These are phyloP conservation scores for Habropoda laboriosa DNA, from an alignment of 1,140 invertebrate species.

Conservation along the genomic window DNA sequence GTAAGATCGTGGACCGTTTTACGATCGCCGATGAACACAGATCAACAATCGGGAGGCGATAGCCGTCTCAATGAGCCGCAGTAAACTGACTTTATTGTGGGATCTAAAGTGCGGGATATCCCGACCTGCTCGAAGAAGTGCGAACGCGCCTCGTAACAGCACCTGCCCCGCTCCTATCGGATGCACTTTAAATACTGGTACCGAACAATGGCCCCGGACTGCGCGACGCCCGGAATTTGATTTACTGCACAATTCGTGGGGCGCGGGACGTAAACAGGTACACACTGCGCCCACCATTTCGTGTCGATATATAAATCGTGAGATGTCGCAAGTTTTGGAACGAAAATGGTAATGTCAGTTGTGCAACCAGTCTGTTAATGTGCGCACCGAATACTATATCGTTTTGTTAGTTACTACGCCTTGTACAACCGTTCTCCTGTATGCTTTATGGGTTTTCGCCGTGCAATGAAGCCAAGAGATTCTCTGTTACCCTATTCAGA, in stretches of 20 bases:
- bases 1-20: slow-evolving; percentile 58
- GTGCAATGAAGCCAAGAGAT: not conserved
- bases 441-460: slow-evolving; percentile 19
- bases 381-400: not conserved
- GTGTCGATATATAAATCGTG: slow-evolving; percentile 58
- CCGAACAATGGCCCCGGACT: slow-evolving; percentile 53
- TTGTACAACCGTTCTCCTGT: not conserved
- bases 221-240: slow-evolving; percentile 58
- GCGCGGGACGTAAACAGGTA: slow-evolving; percentile 60
- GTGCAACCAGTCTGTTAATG: slow-evolving; percentile 32
- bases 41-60: slow-evolving; percentile 71
- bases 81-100: slow-evolving; percentile 64
- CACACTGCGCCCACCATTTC: slow-evolving; percentile 1
- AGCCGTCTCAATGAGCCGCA: slow-evolving; percentile 62
- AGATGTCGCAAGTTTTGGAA: slow-evolving; percentile 59
- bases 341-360: slow-evolving; percentile 56
- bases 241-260: slow-evolving; percentile 51
- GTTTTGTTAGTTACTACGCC: not conserved
- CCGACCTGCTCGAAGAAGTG: slow-evolving; percentile 43
- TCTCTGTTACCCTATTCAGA: not conserved
- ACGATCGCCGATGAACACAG: slow-evolving; percentile 66
- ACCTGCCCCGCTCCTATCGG: slow-evolving; percentile 47
- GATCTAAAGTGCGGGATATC: slow-evolving; percentile 37
- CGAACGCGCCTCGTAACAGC: slow-evolving; percentile 56
- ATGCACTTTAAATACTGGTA: slow-evolving; percentile 29